A percentile compares a stretch with the other conserved stretches of the same genome.
Evolutionary conservation across 2,797 vertebrate genomes (phyloP).

Genomic region (Schizopygopsis pylzovi): DNA sequence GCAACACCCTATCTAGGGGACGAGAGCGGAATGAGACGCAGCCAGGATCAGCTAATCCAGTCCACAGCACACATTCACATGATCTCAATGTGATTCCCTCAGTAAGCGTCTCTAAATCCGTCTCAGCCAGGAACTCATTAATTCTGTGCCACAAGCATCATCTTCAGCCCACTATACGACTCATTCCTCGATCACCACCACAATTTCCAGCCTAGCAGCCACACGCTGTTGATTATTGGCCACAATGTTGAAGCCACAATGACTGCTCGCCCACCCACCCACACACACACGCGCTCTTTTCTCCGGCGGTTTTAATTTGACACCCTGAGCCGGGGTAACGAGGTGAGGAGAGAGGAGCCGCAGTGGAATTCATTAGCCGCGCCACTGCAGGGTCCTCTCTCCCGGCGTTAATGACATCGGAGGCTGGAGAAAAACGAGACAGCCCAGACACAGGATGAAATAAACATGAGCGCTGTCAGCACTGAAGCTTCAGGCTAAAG

Average conservation of each 20-base stretch:
- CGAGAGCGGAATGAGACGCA: not conserved
- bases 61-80: not conserved
- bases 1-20: not conserved
- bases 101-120: slow-evolving; percentile 11
- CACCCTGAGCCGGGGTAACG: slow-evolving; percentile 83
- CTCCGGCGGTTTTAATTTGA: slow-evolving; percentile 80
- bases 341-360: slow-evolving; percentile 82
- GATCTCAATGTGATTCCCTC: not conserved
- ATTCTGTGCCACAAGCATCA: slow-evolving; percentile 30
- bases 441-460: slow-evolving; percentile 90
- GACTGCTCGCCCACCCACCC: slow-evolving; percentile 42
- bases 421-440: slow-evolving; percentile 90
- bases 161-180: slow-evolving; percentile 21
- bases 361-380: slow-evolving; percentile 95
- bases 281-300: slow-evolving; percentile 53
- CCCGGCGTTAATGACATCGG: slow-evolving; percentile 91
- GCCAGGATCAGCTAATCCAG: not conserved
- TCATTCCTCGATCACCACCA: slow-evolving; percentile 28
- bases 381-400: slow-evolving; percentile 89
- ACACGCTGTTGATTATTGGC: slow-evolving; percentile 55
- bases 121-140: slow-evolving; percentile 24
- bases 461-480: slow-evolving; percentile 95
- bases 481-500: slow-evolving; percentile 71
- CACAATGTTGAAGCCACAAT: slow-evolving; percentile 43
- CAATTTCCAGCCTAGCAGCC: slow-evolving; percentile 39